These are phyloP conservation scores for Porites evermanni DNA, from an alignment of 92 coral and sea anemone genomes.

Conservation along the genomic window DNA sequence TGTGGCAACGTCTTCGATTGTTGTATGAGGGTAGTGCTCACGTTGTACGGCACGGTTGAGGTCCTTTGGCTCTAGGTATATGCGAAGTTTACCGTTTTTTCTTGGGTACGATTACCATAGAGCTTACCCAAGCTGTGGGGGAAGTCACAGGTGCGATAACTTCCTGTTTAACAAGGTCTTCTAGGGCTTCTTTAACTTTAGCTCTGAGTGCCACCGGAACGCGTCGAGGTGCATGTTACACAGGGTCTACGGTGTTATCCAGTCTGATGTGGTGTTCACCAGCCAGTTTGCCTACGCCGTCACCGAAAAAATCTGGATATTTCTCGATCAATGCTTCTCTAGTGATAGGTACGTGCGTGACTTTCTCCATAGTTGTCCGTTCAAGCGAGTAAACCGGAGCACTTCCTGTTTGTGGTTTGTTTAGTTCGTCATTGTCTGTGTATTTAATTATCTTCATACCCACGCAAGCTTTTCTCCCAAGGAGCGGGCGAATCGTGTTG, in stretches of 20 bases:
- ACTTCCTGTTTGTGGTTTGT: conserved; percentile 50
- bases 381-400: conserved; percentile 48
- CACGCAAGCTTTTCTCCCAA: conserved; percentile 77
- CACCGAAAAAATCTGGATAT: conserved; percentile 1
- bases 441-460: conserved; percentile 76
- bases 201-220: conserved; percentile 54
- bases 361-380: not conserved
- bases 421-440: conserved; percentile 64
- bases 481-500: conserved; percentile 67
- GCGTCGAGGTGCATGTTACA: conserved; percentile 40
- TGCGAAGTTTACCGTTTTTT: conserved; percentile 18
- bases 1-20: conserved; percentile 18
- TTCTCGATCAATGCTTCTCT: conserved; percentile 40
- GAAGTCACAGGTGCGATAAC: conserved; percentile 29
- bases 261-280: conserved; percentile 46
- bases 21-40: not conserved
- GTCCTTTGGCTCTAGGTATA: conserved; percentile 33
- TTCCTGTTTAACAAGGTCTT: not conserved
- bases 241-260: conserved; percentile 50
- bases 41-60: conserved; percentile 29
- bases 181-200: not conserved
- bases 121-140: conserved; percentile 29
- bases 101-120: not conserved
- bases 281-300: not conserved
- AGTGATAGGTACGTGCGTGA: conserved; percentile 15